Base-by-base conservation (phyloP, 2,113 vertebrate genomes). In the Mobula birostris region DNA sequence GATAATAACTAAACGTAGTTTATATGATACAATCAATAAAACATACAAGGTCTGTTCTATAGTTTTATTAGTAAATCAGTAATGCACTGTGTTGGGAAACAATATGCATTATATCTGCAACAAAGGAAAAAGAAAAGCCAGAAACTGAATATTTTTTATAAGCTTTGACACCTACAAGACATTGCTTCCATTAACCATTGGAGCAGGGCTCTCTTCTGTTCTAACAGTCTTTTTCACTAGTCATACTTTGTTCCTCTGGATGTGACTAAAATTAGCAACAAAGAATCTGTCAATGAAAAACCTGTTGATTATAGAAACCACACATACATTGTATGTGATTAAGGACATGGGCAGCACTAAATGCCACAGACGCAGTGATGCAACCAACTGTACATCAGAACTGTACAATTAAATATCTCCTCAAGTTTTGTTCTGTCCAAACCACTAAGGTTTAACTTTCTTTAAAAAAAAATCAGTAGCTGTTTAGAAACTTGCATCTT, bases 391-490 rank as follows among this genome's bases (percentile, higher is more conserved):
- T 93, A 93, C 91, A 93, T 72, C 91, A 93, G 91, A 93, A 93
- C 70, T 74, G 91, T 93, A 93, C 91, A 93, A 76, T 93, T 93
- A 93, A 93, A 93, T 93, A 93, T 74, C 91, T 93, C 90, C 68
- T 93, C 91, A 93, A 93, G 91, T 93, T 93, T 93, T 93, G 68
- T 93, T 93, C 91, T 93, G 91, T 93, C 91, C 91, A 93, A 93
- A 93, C 91, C 91, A 93, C 68, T 93, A 93, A 93, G 91, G 70
- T 92, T 92, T 72, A 92, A 92, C 66, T 48, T 88, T 72, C 40
- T 93, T 76, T 27, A 36, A 92, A 93, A 93, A 92, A 93, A 93
- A 93, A 93, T 93, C 91, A 93, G 91, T 93, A 93, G 91, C 91
- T 93, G 91, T 93, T 93, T 93, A 93, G 91, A 93, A 93, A 93